Conservation (phyloP, 1,140 invertebrate species). For the Sminthurides bifidus region DNA sequence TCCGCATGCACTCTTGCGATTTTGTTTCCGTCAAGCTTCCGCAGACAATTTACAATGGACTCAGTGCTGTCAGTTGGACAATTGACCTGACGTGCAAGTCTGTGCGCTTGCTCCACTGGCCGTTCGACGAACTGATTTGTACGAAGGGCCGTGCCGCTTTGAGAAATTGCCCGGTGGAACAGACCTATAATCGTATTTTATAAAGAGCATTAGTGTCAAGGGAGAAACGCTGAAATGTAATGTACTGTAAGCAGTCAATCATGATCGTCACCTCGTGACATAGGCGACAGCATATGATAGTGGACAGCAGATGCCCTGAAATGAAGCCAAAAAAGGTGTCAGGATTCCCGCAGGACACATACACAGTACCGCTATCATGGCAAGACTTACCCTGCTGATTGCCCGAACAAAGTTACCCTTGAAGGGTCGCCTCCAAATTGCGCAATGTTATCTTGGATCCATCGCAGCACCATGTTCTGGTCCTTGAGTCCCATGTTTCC, state of each 20-base stretch:
- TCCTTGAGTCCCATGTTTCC: constrained; percentile 24
- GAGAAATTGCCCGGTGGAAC: constrained; percentile 8
- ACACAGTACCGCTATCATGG: neutral
- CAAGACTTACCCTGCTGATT: constrained; percentile 39
- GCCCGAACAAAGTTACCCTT: constrained; percentile 8
- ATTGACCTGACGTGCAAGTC: constrained; percentile 7
- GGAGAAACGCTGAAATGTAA: too few species aligned
- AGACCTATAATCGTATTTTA: too few species aligned
- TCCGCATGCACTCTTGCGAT: constrained; percentile 10
- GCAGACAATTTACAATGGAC: constrained; percentile 13
- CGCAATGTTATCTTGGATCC: constrained; percentile 9
- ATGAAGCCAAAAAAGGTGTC: neutral
- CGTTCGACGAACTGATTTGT: constrained; percentile 4
- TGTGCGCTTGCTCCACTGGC: constrained; percentile 34
- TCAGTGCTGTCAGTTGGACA: constrained; percentile 6
- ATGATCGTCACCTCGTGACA: constrained; percentile 6
- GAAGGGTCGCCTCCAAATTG: constrained; percentile 10
- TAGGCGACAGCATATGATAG: constrained; percentile 8
- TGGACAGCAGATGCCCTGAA: constrained; percentile 35
- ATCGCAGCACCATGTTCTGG: constrained; percentile 7
- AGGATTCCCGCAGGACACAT: neutral
- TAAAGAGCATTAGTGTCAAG: too few species aligned
- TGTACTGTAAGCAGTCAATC: too few species aligned
- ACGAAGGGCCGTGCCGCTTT: constrained; percentile 10
- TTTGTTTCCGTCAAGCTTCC: constrained; percentile 5